Percentiles rank a stretch among this genome's conserved stretches.
Evolutionary conservation across 2,888 invertebrate species (phyloP).

Genomic region (Harmothoe impar): DNA sequence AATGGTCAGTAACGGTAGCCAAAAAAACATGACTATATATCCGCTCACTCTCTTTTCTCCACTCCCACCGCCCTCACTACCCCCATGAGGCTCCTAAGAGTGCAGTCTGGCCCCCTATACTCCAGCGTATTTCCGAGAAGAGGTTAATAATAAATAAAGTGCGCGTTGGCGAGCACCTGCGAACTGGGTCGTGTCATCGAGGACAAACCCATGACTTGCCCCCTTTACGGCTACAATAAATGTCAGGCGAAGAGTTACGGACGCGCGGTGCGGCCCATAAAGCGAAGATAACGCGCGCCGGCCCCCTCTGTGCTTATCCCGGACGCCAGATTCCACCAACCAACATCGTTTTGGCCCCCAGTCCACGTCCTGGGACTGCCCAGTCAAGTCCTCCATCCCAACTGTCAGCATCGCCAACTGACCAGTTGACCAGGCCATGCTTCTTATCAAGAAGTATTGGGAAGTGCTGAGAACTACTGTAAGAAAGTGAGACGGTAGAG

Average conservation of each 20-base stretch:
- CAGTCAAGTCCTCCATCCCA: slow-evolving; percentile 1
- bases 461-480: no score
- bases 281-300: slow-evolving; percentile 48
- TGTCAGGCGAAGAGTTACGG: slow-evolving; percentile 60
- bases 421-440: no score
- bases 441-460: no score
- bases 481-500: no score
- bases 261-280: slow-evolving; percentile 47
- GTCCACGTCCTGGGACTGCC: slow-evolving; percentile 6
- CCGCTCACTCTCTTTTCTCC: not conserved
- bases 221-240: slow-evolving; percentile 61
- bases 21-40: no score
- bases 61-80: not conserved
- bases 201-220: slow-evolving; percentile 60
- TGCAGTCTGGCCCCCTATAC: not conserved
- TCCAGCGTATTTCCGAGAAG: slow-evolving; percentile 30
- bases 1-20: not conserved
- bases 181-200: slow-evolving; percentile 61
- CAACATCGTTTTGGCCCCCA: not conserved
- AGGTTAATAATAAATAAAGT: slow-evolving; percentile 37
- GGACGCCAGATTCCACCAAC: slow-evolving; percentile 26
- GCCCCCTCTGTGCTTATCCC: slow-evolving; percentile 23
- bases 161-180: slow-evolving; percentile 35
- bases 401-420: not conserved
- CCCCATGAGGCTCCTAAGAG: not conserved